A percentile compares a stretch with the other conserved stretches of the same genome.
phyloP scores from a whole-genome alignment of 2,888 invertebrate species.

The Poecilobothrus nobilitatus region DNA sequence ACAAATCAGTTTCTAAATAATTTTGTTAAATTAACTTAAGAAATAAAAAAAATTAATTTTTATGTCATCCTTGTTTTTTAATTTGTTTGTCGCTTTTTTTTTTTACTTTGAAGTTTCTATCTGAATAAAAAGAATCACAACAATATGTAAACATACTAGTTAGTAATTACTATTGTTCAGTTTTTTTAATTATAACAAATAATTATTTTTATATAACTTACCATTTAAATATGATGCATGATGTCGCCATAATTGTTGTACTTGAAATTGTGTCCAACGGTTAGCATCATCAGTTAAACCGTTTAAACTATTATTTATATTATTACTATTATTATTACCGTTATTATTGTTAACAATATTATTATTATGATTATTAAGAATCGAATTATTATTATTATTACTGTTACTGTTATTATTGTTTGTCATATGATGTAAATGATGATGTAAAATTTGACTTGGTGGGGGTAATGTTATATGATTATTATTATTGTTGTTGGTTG shows the following conservation, averaged over 20 bases:
- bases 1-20: no score
- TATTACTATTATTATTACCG: constrained; percentile 24
- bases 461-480: constrained; percentile 35
- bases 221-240: constrained; percentile 45
- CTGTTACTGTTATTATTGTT: constrained; percentile 27
- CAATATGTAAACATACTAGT: no score
- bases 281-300: constrained; percentile 35
- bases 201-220: constrained; percentile 25
- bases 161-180: no score
- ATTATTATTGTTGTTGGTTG: constrained; percentile 27
- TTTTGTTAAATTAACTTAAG: no score
- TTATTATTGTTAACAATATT: constrained; percentile 25
- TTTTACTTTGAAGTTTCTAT: no score
- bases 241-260: constrained; percentile 44
- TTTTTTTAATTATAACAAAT: no score
- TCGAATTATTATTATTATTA: constrained; percentile 24
- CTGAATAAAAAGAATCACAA: no score
- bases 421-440: constrained; percentile 42
- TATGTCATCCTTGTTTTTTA: no score
- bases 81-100: no score
- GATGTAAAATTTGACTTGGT: constrained; percentile 41
- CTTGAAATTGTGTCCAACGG: constrained; percentile 45
- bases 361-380: constrained; percentile 30
- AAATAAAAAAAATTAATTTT: no score
- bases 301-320: constrained; percentile 23